Evolutionary conservation across 92 coral and sea anemone genomes (phyloP).

Genomic region (Phenganax marumi): DNA sequence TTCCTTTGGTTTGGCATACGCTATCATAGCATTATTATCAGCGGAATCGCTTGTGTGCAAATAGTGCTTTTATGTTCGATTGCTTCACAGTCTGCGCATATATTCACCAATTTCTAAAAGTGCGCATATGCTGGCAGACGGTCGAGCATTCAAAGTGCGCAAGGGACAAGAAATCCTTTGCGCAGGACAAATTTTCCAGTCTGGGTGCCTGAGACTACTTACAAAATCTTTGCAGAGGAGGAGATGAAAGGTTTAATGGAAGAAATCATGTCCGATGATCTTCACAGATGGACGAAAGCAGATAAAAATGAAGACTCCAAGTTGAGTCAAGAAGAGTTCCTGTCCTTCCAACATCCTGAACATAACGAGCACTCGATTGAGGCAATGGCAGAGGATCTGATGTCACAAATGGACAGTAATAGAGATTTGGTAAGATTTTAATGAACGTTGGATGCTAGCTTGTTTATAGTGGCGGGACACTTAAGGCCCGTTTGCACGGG

Average conservation of each 20-base stretch:
- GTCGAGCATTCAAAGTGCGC: no score
- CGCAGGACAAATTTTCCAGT: no score
- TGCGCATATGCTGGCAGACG: no score
- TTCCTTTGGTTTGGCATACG: no score
- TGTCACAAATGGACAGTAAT: slow-evolving; percentile 73
- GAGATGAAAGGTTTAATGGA: slow-evolving; percentile 37
- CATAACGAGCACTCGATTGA: slow-evolving; percentile 80
- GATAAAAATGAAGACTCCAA: slow-evolving; percentile 73
- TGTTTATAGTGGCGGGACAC: neutral
- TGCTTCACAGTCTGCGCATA: no score
- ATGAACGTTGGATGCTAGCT: no score
- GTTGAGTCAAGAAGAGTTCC: slow-evolving; percentile 73
- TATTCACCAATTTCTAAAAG: no score
- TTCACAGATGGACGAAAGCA: slow-evolving; percentile 69
- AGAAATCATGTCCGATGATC: slow-evolving; percentile 67
- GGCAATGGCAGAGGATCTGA: slow-evolving; percentile 82
- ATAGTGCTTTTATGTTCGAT: no score
- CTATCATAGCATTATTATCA: no score
- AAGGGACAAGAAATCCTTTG: no score
- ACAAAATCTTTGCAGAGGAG: slow-evolving; percentile 47
- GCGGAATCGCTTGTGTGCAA: no score
- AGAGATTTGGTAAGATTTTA: slow-evolving; percentile 68
- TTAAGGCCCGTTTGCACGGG: neutral
- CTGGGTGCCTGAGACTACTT: no score
- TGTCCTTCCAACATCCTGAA: slow-evolving; percentile 92